These are phyloP conservation scores for Osedax fenrisi DNA, from an alignment of 2,888 invertebrate species.

Conservation along the genomic window DNA sequence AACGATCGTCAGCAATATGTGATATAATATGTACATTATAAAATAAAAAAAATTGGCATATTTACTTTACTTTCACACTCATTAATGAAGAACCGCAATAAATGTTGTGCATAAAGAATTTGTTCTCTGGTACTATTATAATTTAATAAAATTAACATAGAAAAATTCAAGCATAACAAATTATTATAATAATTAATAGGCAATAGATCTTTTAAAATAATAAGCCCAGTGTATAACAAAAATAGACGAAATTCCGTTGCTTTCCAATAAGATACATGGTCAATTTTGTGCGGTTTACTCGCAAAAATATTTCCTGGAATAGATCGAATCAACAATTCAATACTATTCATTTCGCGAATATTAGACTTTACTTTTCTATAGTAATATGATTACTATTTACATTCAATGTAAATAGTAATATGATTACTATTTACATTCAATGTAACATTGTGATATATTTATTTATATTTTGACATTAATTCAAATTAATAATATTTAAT, in stretches of 20 bases:
- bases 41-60: background rate
- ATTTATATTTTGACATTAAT: background rate
- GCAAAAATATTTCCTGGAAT: background rate
- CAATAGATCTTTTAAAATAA: background rate
- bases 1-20: background rate
- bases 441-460: slow-evolving; percentile 2
- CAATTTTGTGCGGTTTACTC: background rate
- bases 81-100: background rate
- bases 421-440: slow-evolving; percentile 21
- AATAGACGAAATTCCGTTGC: background rate
- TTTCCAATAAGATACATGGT: background rate
- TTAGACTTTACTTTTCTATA: background rate
- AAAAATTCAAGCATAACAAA: background rate
- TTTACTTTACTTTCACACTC: background rate
- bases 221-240: background rate
- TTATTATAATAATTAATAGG: background rate
- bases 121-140: background rate
- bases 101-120: background rate
- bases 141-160: background rate
- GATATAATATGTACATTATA: background rate
- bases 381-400: background rate
- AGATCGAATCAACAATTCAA: background rate
- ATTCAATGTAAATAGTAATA: background rate
- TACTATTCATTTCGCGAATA: background rate
- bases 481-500: too few relatives aligned